These are phyloP conservation scores for Brenthis hecate DNA, from an alignment of 2,888 invertebrate genomes.

Conservation along the genomic window DNA sequence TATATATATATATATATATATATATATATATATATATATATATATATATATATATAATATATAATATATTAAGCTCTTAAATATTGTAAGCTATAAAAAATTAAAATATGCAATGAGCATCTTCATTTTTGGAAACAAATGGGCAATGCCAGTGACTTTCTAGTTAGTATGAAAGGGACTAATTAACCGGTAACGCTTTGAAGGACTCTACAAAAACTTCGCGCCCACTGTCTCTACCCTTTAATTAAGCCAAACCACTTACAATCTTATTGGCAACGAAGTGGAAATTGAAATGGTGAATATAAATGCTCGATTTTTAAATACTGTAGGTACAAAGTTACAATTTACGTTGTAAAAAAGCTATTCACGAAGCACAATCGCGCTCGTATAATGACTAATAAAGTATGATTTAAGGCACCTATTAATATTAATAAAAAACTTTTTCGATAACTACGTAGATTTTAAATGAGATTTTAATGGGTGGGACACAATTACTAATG, in stretches of 20 bases:
- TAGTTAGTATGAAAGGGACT: slow-evolving; percentile 17
- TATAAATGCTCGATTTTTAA: slow-evolving; percentile 19
- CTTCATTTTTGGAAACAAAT: not conserved
- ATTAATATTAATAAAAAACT: slow-evolving; percentile 8
- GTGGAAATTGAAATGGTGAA: slow-evolving; percentile 23
- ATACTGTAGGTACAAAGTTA: slow-evolving; percentile 23
- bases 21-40: no score
- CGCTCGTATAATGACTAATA: slow-evolving; percentile 23
- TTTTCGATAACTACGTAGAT: slow-evolving; percentile 4
- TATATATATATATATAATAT: no score
- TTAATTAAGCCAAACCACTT: slow-evolving; percentile 24
- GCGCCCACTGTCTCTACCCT: slow-evolving; percentile 7
- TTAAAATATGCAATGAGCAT: not conserved
- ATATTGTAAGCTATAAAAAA: not conserved
- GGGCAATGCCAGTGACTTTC: slow-evolving; percentile 4
- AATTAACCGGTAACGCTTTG: slow-evolving; percentile 27
- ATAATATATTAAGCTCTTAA: not conserved
- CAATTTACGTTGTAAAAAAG: slow-evolving; percentile 21
- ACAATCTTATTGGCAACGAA: slow-evolving; percentile 12
- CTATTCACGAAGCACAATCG: slow-evolving; percentile 16
- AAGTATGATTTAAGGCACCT: slow-evolving; percentile 22
- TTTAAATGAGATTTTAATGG: slow-evolving; percentile 25
- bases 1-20: no score
- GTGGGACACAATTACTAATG: slow-evolving; percentile 8
- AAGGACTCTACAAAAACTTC: slow-evolving; percentile 23